These are phyloP conservation scores for Cuculus canorus DNA, from an alignment of 2,797 vertebrate genomes.

Conservation along the genomic window DNA sequence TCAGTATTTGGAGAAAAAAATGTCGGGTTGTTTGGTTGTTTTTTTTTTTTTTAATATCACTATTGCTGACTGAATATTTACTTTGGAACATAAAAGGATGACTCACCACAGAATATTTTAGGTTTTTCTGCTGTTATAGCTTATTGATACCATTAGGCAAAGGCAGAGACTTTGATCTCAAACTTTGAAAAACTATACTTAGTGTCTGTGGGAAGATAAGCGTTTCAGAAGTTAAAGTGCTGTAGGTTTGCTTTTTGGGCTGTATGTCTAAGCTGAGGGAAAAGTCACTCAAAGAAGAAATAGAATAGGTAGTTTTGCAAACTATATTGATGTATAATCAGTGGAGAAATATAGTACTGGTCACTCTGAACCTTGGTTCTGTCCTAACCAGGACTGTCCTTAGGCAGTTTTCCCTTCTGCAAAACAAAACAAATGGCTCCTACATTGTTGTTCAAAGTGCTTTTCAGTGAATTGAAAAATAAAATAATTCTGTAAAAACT, in stretches of 20 bases:
- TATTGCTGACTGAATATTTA: background rate
- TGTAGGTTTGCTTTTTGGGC: background rate
- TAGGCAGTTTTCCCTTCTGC: background rate
- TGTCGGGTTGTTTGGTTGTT: background rate
- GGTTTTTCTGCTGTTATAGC: background rate
- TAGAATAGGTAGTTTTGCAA: background rate
- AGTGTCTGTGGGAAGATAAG: background rate
- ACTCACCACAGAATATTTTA: background rate
- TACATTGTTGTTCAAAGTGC: background rate
- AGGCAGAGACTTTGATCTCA: background rate
- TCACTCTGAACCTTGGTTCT: background rate
- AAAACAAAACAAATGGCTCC: background rate
- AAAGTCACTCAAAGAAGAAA: background rate
- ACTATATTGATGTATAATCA: background rate
- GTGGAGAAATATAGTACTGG: background rate
- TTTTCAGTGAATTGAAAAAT: background rate
- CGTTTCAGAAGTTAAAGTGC: background rate
- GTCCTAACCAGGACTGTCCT: background rate
- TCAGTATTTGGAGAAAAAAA: background rate
- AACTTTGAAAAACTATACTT: background rate
- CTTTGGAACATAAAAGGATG: background rate
- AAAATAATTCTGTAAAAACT: background rate
- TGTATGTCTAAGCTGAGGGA: background rate
- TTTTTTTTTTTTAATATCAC: background rate
- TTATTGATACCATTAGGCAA: background rate